These are phyloP conservation scores for Orthosia gothica DNA, from an alignment of 2,888 invertebrate species.

Conservation along the genomic window DNA sequence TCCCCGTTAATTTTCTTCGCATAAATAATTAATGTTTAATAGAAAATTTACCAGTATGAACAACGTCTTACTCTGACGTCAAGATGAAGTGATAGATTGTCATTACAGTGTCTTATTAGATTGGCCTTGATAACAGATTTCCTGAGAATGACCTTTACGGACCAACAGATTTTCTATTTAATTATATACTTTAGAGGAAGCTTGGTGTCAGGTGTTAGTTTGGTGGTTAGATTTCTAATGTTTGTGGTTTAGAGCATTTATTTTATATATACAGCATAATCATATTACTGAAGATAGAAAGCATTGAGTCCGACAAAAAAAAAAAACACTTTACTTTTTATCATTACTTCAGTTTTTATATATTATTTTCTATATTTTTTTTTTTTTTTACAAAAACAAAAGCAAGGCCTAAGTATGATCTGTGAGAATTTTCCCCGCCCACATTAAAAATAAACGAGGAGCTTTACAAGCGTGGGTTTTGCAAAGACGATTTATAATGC, in stretches of 20 bases:
- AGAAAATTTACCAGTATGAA: constrained; percentile 19
- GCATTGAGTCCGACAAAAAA: too few species aligned
- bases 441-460: not conserved
- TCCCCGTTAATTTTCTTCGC: not conserved
- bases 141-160: constrained; percentile 52
- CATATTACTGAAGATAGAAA: too few species aligned
- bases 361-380: too few species aligned
- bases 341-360: too few species aligned
- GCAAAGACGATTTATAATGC: not conserved
- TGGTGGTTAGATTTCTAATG: not conserved
- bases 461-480: not conserved
- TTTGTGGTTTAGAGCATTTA: not conserved
- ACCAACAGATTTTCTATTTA: constrained; percentile 56
- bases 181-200: constrained; percentile 46
- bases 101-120: constrained; percentile 57
- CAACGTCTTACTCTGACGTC: constrained; percentile 21
- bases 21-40: not conserved
- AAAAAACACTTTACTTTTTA: too few species aligned
- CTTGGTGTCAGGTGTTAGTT: constrained; percentile 4
- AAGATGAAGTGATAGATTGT: constrained; percentile 62
- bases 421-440: not conserved
- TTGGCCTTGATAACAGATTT: constrained; percentile 61
- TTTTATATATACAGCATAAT: not conserved
- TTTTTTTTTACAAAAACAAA: not conserved
- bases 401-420: not conserved